Evolutionary conservation across 2,113 vertebrate genomes (phyloP).

Genomic region (Marmota monax): DNA sequence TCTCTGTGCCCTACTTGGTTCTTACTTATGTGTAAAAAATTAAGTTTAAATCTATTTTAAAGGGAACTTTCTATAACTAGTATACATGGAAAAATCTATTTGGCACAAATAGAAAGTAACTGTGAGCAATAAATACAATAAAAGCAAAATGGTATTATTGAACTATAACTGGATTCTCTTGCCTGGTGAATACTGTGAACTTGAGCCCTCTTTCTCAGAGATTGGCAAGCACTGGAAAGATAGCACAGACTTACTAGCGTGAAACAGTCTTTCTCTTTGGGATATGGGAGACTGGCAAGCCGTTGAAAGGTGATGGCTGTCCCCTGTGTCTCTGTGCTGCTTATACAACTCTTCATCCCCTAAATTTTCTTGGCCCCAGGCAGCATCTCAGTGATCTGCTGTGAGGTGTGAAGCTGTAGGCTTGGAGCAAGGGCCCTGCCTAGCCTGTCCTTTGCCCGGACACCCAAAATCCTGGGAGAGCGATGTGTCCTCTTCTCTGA

Average conservation of each 20-base stretch:
- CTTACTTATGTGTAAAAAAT: background rate
- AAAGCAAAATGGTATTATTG: background rate
- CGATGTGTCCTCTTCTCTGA: background rate
- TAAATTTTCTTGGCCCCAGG: accelerated
- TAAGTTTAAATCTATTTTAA: background rate
- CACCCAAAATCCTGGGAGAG: accelerated
- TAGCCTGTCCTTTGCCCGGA: background rate
- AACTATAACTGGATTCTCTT: background rate
- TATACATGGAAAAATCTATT: background rate
- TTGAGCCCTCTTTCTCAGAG: background rate
- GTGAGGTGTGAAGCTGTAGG: background rate
- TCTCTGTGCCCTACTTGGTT: background rate
- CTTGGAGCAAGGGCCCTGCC: background rate
- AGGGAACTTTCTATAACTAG: background rate
- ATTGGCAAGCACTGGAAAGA: background rate
- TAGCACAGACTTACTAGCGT: background rate
- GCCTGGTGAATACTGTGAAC: background rate
- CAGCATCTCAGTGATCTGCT: background rate
- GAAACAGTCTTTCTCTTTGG: background rate
- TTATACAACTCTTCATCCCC: background rate
- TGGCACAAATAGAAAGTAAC: background rate
- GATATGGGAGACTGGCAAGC: background rate
- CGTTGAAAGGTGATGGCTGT: background rate
- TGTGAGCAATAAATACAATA: background rate
- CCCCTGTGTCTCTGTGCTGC: accelerated